Conservation (phyloP, 2,888 invertebrate genomes). For the Andricus curvator region DNA sequence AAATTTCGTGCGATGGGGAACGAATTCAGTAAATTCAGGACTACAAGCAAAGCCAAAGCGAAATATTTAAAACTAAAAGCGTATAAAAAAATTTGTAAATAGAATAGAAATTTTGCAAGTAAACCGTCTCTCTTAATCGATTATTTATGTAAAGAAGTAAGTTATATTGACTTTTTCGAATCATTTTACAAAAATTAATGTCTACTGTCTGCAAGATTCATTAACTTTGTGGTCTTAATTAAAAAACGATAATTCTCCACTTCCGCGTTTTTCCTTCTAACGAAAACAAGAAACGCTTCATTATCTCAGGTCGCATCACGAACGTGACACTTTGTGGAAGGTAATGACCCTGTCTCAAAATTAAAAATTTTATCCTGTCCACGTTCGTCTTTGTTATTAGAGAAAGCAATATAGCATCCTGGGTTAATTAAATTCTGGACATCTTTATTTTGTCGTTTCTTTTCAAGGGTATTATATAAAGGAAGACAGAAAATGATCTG, state of each 20-base stretch:
- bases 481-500: not conserved
- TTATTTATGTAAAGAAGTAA: not conserved
- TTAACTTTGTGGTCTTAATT: not conserved
- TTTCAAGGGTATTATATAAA: not conserved
- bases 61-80: not conserved
- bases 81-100: slow-evolving; percentile 1
- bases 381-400: not conserved
- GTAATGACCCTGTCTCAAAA: not conserved
- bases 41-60: not conserved
- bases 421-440: not conserved
- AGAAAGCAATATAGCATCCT: not conserved
- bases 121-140: not conserved
- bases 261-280: not conserved
- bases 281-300: slow-evolving; percentile 6
- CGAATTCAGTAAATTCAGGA: not conserved
- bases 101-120: not conserved
- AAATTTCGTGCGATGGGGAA: not conserved
- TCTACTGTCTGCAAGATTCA: not conserved
- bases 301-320: slow-evolving; percentile 16
- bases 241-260: slow-evolving; percentile 11
- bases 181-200: not conserved
- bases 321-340: not conserved
- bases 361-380: not conserved
- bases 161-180: not conserved
- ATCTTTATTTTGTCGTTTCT: not conserved